Evolutionary conservation across 2,113 vertebrate species (phyloP).

Genomic region (Anguilla japonica): DNA sequence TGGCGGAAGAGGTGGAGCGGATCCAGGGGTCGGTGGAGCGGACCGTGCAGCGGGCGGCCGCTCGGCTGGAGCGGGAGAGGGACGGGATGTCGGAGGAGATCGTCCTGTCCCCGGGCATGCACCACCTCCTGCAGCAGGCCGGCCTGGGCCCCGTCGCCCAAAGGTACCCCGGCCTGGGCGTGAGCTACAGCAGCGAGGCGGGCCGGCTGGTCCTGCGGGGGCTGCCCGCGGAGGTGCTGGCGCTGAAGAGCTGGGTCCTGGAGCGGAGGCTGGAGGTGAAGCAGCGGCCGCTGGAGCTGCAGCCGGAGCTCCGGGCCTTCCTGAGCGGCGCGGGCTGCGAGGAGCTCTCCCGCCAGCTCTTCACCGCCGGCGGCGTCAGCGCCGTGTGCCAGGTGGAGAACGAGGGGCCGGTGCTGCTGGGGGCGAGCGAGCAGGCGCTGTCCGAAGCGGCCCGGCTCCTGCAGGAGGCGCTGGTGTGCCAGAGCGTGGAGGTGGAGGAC

Average conservation of each 20-base stretch:
- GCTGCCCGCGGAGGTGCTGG: conserved; percentile 61
- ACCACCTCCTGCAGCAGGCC: conserved; percentile 64
- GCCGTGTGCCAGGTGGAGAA: conserved; percentile 64
- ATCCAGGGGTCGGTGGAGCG: conserved; percentile 54
- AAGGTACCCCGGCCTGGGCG: conserved; percentile 58
- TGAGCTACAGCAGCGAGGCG: conserved; percentile 58
- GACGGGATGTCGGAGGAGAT: conserved; percentile 60
- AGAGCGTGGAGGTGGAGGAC: conserved; percentile 63
- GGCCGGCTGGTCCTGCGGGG: conserved; percentile 68
- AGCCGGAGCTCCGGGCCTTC: conserved; percentile 65
- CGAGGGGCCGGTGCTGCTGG: conserved; percentile 60
- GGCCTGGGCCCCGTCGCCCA: conserved; percentile 48
- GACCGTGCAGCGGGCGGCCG: conserved; percentile 44
- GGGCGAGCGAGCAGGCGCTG: conserved; percentile 52
- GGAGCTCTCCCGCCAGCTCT: conserved; percentile 67
- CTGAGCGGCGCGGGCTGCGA: conserved; percentile 59
- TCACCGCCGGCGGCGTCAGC: conserved; percentile 68
- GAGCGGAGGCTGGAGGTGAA: conserved; percentile 57
- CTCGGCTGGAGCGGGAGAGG: conserved; percentile 62
- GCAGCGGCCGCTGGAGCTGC: conserved; percentile 45
- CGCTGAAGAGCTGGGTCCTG: conserved; percentile 69
- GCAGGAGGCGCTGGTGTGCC: conserved; percentile 43
- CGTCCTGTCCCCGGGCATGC: conserved; percentile 50
- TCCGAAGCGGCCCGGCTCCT: conserved; percentile 73
- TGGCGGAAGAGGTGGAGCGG: conserved; percentile 55